phyloP scores from a whole-genome alignment of 2,113 vertebrate species.

The Cervus canadensis region DNA sequence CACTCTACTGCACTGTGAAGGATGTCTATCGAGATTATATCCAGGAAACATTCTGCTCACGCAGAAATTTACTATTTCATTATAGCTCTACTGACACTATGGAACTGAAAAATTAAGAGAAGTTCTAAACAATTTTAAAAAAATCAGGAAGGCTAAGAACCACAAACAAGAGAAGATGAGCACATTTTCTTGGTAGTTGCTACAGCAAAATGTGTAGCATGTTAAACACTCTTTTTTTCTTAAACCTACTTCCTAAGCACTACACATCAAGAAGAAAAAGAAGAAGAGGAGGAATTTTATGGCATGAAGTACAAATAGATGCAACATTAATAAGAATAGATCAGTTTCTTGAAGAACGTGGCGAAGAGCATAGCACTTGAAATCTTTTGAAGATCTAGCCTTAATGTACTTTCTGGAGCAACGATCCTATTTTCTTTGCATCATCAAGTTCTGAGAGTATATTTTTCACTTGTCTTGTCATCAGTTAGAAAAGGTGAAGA shows the following conservation, averaged over 20 bases:
- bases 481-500: conserved; percentile 48
- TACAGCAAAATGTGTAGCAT: conserved; percentile 1
- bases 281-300: not conserved
- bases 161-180: not conserved
- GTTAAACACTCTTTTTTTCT: conserved; percentile 13
- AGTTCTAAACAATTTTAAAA: not conserved
- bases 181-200: not conserved
- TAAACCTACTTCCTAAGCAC: conserved; percentile 17
- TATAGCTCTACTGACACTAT: not conserved
- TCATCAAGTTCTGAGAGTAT: conserved; percentile 56
- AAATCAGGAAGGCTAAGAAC: not conserved
- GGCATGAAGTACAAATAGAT: conserved; percentile 45
- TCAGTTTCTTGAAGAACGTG: conserved; percentile 41
- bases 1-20: not conserved
- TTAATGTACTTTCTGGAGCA: conserved; percentile 45
- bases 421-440: conserved; percentile 51
- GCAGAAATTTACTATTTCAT: not conserved
- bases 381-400: conserved; percentile 41
- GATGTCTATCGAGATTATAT: not conserved
- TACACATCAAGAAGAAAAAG: not conserved
- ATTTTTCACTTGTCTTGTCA: conserved; percentile 50
- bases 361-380: conserved; percentile 19
- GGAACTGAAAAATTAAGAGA: not conserved
- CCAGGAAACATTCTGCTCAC: not conserved
- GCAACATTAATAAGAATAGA: conserved; percentile 51